Percentiles rank a stretch among this genome's conserved stretches.
Evolutionary conservation across 2,797 vertebrate species (phyloP).

Genomic region (Coregonus sp.): DNA sequence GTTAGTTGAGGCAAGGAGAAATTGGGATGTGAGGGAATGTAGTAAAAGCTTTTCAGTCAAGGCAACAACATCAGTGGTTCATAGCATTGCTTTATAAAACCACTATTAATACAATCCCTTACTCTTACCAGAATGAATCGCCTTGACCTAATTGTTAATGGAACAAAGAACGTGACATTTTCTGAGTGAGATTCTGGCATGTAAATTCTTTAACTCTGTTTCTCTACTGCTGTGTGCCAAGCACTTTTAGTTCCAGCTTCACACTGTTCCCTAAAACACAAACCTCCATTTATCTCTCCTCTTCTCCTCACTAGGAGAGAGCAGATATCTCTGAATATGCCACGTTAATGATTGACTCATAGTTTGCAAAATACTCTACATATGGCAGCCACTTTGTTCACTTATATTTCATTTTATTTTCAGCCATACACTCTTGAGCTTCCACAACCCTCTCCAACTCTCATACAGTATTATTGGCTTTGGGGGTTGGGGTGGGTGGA

Average conservation of each 20-base stretch:
- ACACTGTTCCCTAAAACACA: conserved; percentile 57
- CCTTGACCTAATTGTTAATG: conserved; percentile 27
- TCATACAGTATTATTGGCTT: conserved; percentile 68
- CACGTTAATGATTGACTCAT: conserved; percentile 74
- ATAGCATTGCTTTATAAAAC: conserved; percentile 26
- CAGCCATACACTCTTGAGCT: conserved; percentile 70
- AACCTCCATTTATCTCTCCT: conserved; percentile 69
- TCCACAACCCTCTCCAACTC: conserved; percentile 59
- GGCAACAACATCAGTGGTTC: conserved; percentile 19
- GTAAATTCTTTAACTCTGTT: conserved; percentile 27
- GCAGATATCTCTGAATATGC: conserved; percentile 70
- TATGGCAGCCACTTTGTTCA: conserved; percentile 69
- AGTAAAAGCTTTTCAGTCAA: conserved; percentile 8
- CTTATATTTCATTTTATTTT: conserved; percentile 65
- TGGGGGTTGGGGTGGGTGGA: conserved; percentile 44
- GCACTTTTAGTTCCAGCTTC: conserved; percentile 42
- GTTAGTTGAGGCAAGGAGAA: not conserved
- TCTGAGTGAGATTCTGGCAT: conserved; percentile 39
- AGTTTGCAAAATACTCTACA: conserved; percentile 57
- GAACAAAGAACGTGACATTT: conserved; percentile 20
- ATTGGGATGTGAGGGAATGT: not conserved
- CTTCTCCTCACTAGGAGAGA: conserved; percentile 53
- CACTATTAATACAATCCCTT: conserved; percentile 12
- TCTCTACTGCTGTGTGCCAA: conserved; percentile 54
- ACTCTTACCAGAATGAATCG: conserved; percentile 32